Evolutionary conservation across 2,797 vertebrate genomes (phyloP).

Genomic region (Synaphobranchus kaupii): DNA sequence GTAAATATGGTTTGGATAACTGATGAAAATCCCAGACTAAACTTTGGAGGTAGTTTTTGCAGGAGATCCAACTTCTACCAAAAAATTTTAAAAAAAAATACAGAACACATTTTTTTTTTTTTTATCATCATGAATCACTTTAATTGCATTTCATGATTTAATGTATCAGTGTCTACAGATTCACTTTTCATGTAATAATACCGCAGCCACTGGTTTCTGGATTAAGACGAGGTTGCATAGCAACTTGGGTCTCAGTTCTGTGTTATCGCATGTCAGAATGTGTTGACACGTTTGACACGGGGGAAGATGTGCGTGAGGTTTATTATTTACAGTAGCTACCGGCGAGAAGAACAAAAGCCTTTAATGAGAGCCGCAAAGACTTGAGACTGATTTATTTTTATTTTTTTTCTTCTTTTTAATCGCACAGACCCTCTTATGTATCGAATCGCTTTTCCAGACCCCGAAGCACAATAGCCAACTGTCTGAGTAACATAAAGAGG

Average conservation of each 20-base stretch:
- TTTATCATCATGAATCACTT: not conserved
- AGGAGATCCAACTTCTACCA: not conserved
- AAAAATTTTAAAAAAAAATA: not conserved
- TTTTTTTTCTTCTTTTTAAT: not conserved
- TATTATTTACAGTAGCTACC: slow-evolving; percentile 14
- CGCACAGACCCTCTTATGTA: not conserved
- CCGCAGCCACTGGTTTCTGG: not conserved
- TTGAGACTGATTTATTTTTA: slow-evolving; percentile 16
- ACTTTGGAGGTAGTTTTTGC: not conserved
- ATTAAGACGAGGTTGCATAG: not conserved
- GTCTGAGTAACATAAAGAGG: not conserved
- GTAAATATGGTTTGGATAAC: not conserved
- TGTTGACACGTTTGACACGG: not conserved
- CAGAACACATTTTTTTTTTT: not conserved
- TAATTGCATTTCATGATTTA: not conserved
- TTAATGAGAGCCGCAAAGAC: slow-evolving; percentile 21
- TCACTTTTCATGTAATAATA: not conserved
- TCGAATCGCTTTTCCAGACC: slow-evolving; percentile 28
- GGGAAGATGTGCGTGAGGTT: not conserved
- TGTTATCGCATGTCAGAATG: not conserved
- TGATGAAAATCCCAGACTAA: slow-evolving; percentile 2
- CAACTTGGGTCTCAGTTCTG: not conserved
- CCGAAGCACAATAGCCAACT: not conserved
- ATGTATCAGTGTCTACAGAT: not conserved
- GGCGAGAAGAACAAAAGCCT: not conserved